Evolutionary conservation across 2,888 invertebrate species (phyloP).

Genomic region (Conomelus anceps): DNA sequence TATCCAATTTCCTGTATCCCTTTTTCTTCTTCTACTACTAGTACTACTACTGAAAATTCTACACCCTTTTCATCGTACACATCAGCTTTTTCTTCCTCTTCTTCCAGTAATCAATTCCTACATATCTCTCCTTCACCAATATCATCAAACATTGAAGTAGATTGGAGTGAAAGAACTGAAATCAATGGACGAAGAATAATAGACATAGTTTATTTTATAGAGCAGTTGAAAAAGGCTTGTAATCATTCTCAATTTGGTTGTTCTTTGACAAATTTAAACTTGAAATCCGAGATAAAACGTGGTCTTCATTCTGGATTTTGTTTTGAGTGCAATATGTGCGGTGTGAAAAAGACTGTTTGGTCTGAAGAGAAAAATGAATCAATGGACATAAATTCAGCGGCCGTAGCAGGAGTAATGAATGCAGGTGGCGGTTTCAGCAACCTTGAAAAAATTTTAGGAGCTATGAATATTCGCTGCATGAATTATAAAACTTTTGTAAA

Average conservation of each 20-base stretch:
- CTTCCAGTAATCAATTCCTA: no score
- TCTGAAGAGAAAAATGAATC: background rate
- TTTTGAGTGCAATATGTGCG: conserved; percentile 7
- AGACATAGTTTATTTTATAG: background rate
- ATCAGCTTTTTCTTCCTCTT: no score
- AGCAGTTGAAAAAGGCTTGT: background rate
- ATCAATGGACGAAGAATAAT: background rate
- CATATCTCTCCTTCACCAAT: no score
- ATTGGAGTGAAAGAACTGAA: background rate
- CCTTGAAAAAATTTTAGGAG: background rate
- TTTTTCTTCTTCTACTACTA: no score
- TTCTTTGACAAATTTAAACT: background rate
- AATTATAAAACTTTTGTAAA: background rate
- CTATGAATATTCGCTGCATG: background rate
- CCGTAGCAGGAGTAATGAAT: conserved; percentile 1
- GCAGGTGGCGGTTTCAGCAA: background rate
- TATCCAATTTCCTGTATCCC: no score
- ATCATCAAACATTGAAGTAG: background rate
- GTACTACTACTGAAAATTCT: no score
- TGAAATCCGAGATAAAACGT: background rate
- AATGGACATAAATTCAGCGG: background rate
- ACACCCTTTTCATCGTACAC: no score
- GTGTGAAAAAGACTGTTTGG: background rate
- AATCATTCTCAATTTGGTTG: background rate
- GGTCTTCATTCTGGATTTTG: background rate